Percentiles rank a stretch among this genome's conserved stretches.
These are phyloP conservation scores for Zophobas atratus DNA, from an alignment of 1,140 invertebrate genomes.

Conservation along the genomic window DNA sequence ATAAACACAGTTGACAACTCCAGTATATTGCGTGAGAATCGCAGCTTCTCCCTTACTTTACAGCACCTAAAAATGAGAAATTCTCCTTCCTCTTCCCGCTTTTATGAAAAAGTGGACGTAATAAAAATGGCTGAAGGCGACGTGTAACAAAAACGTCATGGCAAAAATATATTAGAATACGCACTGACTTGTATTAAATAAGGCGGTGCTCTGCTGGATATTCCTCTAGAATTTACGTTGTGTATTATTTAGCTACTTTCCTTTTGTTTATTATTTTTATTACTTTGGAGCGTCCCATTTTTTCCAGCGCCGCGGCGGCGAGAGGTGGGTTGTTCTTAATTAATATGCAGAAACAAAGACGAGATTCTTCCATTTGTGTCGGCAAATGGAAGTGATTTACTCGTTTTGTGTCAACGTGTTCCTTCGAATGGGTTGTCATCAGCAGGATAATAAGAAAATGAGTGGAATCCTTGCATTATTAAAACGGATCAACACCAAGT, in stretches of 20 bases:
- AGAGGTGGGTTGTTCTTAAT: no score
- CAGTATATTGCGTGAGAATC: conserved; percentile 52
- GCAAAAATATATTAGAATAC: conserved; percentile 43
- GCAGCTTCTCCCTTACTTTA: conserved; percentile 27
- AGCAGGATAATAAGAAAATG: no score
- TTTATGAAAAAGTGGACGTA: conserved; percentile 33
- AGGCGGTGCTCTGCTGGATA: conserved; percentile 33
- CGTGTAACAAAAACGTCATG: conserved; percentile 22
- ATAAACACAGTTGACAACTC: conserved; percentile 53
- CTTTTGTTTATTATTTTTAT: conserved; percentile 45
- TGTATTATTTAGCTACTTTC: conserved; percentile 45
- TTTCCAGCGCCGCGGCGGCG: neutral
- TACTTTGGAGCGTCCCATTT: conserved; percentile 36
- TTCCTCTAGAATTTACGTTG: conserved; percentile 44
- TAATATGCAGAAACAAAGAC: no score
- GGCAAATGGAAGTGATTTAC: no score
- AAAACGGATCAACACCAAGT: no score
- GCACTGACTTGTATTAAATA: conserved; percentile 48
- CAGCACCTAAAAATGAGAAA: neutral
- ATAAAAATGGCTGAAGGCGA: conserved; percentile 27
- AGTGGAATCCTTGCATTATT: no score
- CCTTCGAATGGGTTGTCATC: no score
- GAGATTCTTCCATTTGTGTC: no score
- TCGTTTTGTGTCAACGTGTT: no score
- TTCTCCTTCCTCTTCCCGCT: conserved; percentile 7